A percentile compares a stretch with the other conserved stretches of the same genome.
phyloP scores from a whole-genome alignment of 2,113 vertebrate genomes.

The Burhinus bistriatus region DNA sequence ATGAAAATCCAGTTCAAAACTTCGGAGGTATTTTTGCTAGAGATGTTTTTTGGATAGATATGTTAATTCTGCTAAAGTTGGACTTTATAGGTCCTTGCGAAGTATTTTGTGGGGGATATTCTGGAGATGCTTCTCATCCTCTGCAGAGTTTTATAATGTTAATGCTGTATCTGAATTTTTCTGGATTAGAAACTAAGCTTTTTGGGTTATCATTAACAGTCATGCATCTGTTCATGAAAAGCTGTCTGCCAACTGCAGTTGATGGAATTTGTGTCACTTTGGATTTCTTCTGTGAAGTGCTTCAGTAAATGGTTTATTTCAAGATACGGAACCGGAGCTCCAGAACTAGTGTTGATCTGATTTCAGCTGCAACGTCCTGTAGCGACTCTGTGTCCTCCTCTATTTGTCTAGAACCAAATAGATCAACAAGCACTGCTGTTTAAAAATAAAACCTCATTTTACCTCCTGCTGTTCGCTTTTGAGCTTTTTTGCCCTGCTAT shows the following conservation, averaged over 20 bases:
- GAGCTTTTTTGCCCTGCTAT: neutral
- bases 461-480: neutral
- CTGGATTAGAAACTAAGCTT: neutral
- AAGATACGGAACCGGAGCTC: neutral
- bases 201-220: neutral
- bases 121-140: neutral
- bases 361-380: neutral
- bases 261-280: neutral
- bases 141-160: neutral
- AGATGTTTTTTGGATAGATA: neutral
- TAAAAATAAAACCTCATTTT: neutral
- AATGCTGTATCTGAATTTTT: neutral
- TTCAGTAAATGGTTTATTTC: neutral
- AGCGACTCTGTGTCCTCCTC: accelerated
- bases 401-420: neutral
- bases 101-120: neutral
- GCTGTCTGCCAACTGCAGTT: neutral
- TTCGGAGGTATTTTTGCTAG: neutral
- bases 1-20: neutral
- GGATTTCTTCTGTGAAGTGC: neutral
- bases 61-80: neutral
- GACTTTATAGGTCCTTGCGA: neutral
- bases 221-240: neutral
- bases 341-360: neutral
- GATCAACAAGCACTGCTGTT: neutral